phyloP scores from a whole-genome alignment of 1,140 invertebrate genomes.

The Telenomus remus region DNA sequence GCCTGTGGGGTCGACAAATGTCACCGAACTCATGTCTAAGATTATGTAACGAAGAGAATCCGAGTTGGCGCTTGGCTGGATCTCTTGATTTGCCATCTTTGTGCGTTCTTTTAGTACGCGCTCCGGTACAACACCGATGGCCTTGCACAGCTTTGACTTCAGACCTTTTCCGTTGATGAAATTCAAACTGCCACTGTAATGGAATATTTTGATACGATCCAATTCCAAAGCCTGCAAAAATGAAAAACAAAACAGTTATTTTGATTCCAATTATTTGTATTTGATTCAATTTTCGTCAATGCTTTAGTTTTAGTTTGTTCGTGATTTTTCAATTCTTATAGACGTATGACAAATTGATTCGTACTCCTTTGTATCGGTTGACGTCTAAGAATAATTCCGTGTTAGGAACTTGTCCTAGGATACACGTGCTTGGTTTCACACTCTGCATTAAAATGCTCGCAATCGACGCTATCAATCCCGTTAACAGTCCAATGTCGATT shows the following conservation, averaged over 20 bases:
- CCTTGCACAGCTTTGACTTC: slow-evolving; percentile 72
- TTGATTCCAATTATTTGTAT: too few relatives aligned
- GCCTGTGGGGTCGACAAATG: slow-evolving; percentile 75
- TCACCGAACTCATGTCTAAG: slow-evolving; percentile 75
- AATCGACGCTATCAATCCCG: slow-evolving; percentile 81
- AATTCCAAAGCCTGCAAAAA: slow-evolving; percentile 65
- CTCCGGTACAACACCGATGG: slow-evolving; percentile 72
- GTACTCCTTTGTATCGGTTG: slow-evolving; percentile 78
- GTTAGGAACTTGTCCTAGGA: slow-evolving; percentile 79
- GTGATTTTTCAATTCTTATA: too few relatives aligned
- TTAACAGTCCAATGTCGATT: slow-evolving; percentile 84
- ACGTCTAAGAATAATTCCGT: slow-evolving; percentile 83
- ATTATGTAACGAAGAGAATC: slow-evolving; percentile 65
- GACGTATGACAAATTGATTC: slow-evolving; percentile 35
- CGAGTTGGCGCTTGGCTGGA: slow-evolving; percentile 42
- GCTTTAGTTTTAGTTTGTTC: too few relatives aligned
- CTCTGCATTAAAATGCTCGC: slow-evolving; percentile 78
- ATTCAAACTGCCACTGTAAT: slow-evolving; percentile 80
- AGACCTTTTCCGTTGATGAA: slow-evolving; percentile 79
- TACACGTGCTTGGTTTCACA: slow-evolving; percentile 74
- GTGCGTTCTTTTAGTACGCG: slow-evolving; percentile 60
- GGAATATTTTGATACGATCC: slow-evolving; percentile 79
- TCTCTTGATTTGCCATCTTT: slow-evolving; percentile 60
- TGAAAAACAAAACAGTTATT: not conserved
- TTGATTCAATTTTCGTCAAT: not conserved